Evolutionary conservation across 35 echinoderm and acorn worm genomes (phyloP), one percentile per base, ranked within the genome.

Genomic region (Eucidaris tribuloides): DNA sequence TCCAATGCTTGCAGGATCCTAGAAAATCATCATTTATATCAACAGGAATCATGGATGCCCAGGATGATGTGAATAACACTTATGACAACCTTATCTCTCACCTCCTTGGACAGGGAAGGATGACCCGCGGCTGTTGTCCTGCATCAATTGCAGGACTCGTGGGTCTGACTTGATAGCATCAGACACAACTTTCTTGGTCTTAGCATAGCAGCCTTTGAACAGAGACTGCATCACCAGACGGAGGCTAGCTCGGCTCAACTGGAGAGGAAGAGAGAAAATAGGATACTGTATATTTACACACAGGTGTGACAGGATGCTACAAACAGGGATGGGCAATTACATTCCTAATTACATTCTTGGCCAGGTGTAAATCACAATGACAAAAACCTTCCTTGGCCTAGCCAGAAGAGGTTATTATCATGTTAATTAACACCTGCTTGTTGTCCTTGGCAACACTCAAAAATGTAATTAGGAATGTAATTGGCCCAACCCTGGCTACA

Each of bases 101-200:
- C 68, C 68, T 74, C 30, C 37, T 9, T 44, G 22, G 11, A 74
- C 68, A 25, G 38, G 36, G 40, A 74, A 74, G 68, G 44, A 74
- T 9, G 68, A 41, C 37, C 68, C 68, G 18, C 20, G 38, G 0
- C 28, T 74, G 68, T 74, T 36, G 25, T 74, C 68, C 29, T 19
- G 14, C 68, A 74, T 74, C 68, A 74, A 17, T 3, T 13, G 11
- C 68, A 42, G 68, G 68, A 44, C 37, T 3, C 44, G 38, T 1
- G 68, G 68, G 20, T 74, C 36, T 17, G 68, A 14, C n/a, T 74
- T 31, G 68, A 74, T 74, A 24, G 68, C 36, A 44, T 74, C 68
- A 5, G 38, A 33, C 20, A 74, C 18, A 40, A 44, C n/a, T 40
- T 74, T 74, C 68, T 44, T 38, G 15, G 68, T 74, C 68, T 74